Base-by-base conservation (phyloP, 2,888 invertebrate genomes). In the Epicampocera succincta region DNA sequence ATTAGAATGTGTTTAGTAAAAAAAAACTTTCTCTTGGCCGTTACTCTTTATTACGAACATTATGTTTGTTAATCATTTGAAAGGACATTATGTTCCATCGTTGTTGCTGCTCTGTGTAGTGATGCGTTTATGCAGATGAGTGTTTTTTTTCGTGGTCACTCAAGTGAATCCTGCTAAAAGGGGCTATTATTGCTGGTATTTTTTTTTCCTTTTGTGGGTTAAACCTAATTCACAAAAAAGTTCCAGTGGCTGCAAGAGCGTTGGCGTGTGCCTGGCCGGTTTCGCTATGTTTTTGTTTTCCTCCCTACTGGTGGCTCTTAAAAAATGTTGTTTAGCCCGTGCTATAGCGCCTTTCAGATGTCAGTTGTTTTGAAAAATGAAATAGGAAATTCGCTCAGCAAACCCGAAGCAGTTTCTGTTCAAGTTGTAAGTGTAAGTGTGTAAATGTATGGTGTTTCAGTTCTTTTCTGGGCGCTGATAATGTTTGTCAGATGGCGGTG, bases 331-430 rank as follows among this genome's bases (percentile, higher is more conserved):
- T 60, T 78, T 61, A 78, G 77, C 81, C 54, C 60, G 69, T 69
- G 69, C 77, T 77, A 42, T 66, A 65, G 46, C 63, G 72, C 73
- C 58, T 82, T 65, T 54, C 63, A 74, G 66, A 78, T 78, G 82
- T 74, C 82, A 74, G 82, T 82, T 82, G 78, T 73, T 52, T 63
- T 78, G 69, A 82, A 78, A 82, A 82, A 78, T 74, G 82, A 74
- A 74, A 78, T 82, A 71, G 74, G 74, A 78, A 82, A 82, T 65
- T 78, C 52, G 52, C 60, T 78, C 58, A 66, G 17, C 77, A 46
- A 40, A 73, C 52, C 61, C 66, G 69, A 65, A 56, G 61, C 63
- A 48, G 46, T 54, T 76, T 61, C 40, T 48, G 33, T 76, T 71
- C 61, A 42, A 38, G 12, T 58, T 58, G 5, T 33, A 46, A 54